A percentile compares a stretch with the other conserved stretches of the same genome.
Conservation (phyloP, 1,140 invertebrate genomes). For the Lamellibrachia luymesi region DNA sequence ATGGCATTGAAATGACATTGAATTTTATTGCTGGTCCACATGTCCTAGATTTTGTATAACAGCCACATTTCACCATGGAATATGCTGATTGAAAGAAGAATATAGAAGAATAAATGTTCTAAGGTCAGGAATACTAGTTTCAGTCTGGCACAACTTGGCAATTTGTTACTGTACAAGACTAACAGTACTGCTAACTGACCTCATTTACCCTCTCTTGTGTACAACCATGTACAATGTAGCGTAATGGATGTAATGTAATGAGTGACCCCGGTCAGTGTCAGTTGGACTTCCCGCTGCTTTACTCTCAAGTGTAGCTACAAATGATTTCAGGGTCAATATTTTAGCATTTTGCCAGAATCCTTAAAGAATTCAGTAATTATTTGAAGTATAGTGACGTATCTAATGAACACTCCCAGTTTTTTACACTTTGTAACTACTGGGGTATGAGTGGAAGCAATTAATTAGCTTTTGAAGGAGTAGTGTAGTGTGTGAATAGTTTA, state of each 20-base stretch:
- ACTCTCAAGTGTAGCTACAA: neutral
- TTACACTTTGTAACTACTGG: too few relatives aligned
- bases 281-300: neutral
- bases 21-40: constrained; percentile 14
- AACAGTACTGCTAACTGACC: neutral
- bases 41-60: constrained; percentile 21
- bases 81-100: neutral
- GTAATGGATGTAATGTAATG: neutral
- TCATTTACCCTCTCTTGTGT: neutral
- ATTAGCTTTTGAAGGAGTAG: too few relatives aligned
- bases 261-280: neutral
- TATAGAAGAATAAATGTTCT: too few relatives aligned
- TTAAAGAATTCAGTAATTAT: neutral
- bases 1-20: neutral
- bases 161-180: neutral
- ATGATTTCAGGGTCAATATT: neutral
- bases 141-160: neutral
- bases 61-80: neutral
- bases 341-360: neutral
- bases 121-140: neutral
- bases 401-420: neutral
- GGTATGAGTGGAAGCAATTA: too few relatives aligned
- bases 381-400: neutral
- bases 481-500: too few relatives aligned
- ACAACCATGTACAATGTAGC: neutral